phyloP scores from a whole-genome alignment of 2,797 vertebrate genomes.

The Lepus oiostolus region DNA sequence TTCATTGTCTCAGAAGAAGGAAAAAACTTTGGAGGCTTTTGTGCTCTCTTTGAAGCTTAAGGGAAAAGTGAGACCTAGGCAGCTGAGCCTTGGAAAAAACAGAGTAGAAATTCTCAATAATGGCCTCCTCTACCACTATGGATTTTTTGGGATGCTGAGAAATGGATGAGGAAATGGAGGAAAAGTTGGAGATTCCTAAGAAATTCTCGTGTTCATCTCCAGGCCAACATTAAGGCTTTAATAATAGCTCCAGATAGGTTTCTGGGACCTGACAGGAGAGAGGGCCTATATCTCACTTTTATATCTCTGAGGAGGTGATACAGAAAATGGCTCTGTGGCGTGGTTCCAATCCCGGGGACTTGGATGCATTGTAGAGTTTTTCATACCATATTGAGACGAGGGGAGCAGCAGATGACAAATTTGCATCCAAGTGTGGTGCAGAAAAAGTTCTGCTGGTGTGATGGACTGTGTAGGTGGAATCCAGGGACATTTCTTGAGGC shows the following conservation, averaged over 20 bases:
- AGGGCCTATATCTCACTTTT: background rate
- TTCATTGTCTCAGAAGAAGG: background rate
- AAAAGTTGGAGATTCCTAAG: background rate
- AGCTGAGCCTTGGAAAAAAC: background rate
- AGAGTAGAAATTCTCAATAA: background rate
- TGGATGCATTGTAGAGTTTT: background rate
- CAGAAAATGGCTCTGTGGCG: background rate
- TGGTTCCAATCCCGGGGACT: background rate
- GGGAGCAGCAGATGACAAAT: background rate
- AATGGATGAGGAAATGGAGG: background rate
- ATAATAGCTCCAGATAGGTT: background rate
- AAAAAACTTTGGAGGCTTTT: background rate
- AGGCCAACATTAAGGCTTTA: background rate
- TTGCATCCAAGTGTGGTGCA: background rate
- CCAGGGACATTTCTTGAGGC: background rate
- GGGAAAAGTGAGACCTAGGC: background rate
- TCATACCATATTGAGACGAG: background rate
- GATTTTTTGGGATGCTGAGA: slow-evolving; percentile 8
- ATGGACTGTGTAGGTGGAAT: background rate
- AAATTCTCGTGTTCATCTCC: background rate
- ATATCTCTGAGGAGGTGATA: background rate
- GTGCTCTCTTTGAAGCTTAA: background rate
- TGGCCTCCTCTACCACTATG: background rate
- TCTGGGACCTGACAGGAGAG: background rate
- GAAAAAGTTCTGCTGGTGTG: background rate